Percentiles rank a stretch among this genome's conserved stretches.
phyloP scores from a whole-genome alignment of 2,888 invertebrate genomes.

The Lithosia quadra region DNA sequence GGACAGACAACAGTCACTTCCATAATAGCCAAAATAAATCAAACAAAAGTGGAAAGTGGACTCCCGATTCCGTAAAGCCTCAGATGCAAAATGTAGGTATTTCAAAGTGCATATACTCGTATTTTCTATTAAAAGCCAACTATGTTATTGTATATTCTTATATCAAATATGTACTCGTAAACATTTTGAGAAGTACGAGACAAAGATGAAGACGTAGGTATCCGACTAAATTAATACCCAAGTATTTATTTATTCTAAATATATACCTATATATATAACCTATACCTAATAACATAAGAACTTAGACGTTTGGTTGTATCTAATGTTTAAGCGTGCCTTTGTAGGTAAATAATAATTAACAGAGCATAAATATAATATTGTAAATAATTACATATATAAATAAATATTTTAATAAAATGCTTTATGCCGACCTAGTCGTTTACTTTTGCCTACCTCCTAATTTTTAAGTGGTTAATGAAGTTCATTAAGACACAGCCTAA shows the following conservation, averaged over 20 bases:
- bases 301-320: background rate
- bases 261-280: too few relatives aligned
- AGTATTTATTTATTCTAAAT: background rate
- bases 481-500: too few relatives aligned
- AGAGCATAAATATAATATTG: constrained; percentile 4
- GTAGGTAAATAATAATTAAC: background rate
- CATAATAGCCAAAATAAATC: background rate
- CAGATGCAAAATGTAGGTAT: background rate
- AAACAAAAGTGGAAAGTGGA: background rate
- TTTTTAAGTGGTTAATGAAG: background rate
- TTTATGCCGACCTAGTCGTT: background rate
- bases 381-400: constrained; percentile 1
- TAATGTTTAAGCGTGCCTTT: constrained; percentile 14
- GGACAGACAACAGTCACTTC: background rate
- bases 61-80: background rate
- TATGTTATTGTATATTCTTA: too few relatives aligned
- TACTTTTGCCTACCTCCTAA: background rate
- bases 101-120: too few relatives aligned
- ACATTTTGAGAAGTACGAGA: background rate
- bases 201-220: background rate
- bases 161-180: too few relatives aligned
- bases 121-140: too few relatives aligned
- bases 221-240: background rate
- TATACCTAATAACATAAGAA: too few relatives aligned
- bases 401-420: constrained; percentile 14